Evolutionary conservation across 2,888 invertebrate genomes (phyloP).

Genomic region (Pachydiplax longipennis): DNA sequence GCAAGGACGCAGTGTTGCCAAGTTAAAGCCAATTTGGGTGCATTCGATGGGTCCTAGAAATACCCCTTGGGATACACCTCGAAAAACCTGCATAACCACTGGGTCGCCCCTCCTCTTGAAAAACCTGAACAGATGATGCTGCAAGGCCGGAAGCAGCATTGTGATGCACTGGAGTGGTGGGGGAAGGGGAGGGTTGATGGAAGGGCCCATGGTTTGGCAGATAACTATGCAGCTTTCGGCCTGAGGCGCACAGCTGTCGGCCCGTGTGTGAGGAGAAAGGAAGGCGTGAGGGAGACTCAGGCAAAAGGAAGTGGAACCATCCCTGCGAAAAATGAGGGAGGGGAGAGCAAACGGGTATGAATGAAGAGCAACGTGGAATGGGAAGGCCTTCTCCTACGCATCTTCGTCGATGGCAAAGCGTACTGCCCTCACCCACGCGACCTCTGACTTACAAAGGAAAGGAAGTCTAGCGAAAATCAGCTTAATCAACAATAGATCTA

Average conservation of each 20-base stretch:
- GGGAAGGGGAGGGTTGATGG: neutral
- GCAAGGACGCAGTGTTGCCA: neutral
- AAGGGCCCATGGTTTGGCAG: neutral
- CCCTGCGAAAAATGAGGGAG: neutral
- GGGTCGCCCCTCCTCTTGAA: neutral
- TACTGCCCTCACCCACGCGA: neutral
- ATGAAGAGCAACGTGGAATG: neutral
- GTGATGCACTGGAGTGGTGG: constrained; percentile 23
- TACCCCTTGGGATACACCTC: neutral
- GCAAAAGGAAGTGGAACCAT: neutral
- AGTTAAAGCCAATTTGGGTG: neutral
- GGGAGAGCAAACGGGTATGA: neutral
- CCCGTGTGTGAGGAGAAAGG: neutral
- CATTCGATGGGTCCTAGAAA: neutral
- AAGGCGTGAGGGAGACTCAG: neutral
- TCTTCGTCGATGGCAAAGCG: neutral
- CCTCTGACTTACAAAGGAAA: neutral
- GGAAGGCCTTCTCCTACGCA: neutral
- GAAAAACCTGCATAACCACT: neutral
- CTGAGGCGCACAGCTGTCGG: neutral
- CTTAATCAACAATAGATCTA: too few relatives aligned
- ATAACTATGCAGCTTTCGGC: constrained; percentile 6
- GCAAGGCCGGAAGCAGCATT: constrained; percentile 36
- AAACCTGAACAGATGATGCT: constrained; percentile 26
- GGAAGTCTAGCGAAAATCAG: neutral